Base-by-base conservation (phyloP, 2,888 invertebrate genomes). In the Ferrisia virgata region DNA sequence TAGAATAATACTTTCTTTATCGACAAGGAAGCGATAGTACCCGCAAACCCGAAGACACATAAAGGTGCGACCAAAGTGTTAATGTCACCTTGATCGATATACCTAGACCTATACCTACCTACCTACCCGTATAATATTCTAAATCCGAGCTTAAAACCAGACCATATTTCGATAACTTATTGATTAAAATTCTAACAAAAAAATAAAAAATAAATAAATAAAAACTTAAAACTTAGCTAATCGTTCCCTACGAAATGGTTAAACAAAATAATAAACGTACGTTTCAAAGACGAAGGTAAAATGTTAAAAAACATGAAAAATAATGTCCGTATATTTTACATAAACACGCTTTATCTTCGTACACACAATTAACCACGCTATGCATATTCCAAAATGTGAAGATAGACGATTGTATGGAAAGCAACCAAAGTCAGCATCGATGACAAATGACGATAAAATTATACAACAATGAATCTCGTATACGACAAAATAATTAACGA, bases 401-500 rank as follows among this genome's bases (percentile, higher is more conserved):
- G 36, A n/a, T n/a, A n/a, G n/a, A n/a, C n/a, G n/a, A n/a, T n/a
- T n/a, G n/a, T n/a, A n/a, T n/a, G n/a, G 39, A 39, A 39, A 11
- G 39, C 39, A 11, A 11, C 11, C 5, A 39, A 39, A 15, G 43
- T 43, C 8, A 43, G 11, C 5, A 8, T 36, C 36, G 36, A 36
- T 36, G 36, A 36, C 36, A 8, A 43, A 43, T 13, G 43, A 43
- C 43, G 43, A 43, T 43, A 43, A 43, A 13, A 36, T 2, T 2
- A 43, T 43, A 43, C n/a, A 43, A 43, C 43, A 43, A 43, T 43
- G 43, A 43, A 43, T 2, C n/a, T n/a, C n/a, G n/a, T n/a, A n/a
- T n/a, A n/a, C n/a, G n/a, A n/a, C n/a, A 64, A 8, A 64, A 64
- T 64, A 64, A 64, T 64, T 64, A 64, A 64, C 58, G 58, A 64